Percentiles rank a stretch among this genome's conserved stretches.
Conservation (phyloP, 2,113 vertebrate genomes). For the Channa maculata region DNA sequence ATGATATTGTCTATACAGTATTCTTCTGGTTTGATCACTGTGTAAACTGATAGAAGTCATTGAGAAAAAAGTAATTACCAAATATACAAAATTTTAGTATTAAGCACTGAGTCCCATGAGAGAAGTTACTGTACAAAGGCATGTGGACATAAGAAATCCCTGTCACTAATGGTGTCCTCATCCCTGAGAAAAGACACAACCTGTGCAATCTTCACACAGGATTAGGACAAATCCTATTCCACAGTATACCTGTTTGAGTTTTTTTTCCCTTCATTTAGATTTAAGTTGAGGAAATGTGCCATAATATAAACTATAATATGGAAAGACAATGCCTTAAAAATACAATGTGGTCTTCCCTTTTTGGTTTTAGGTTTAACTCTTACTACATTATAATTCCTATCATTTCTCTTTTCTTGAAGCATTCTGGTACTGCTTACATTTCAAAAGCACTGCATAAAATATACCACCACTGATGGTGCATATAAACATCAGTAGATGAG, state of each 20-base stretch:
- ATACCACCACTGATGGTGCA: conserved; percentile 3
- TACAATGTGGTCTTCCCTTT: background rate
- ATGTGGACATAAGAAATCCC: background rate
- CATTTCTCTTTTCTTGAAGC: conserved; percentile 5
- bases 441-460: conserved; percentile 23
- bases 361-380: background rate
- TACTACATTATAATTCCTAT: background rate
- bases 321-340: background rate
- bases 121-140: background rate
- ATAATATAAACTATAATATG: background rate
- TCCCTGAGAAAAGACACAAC: conserved; percentile 28
- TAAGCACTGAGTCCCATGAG: background rate
- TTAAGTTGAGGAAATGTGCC: background rate
- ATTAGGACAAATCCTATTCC: background rate
- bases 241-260: background rate
- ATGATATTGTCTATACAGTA: background rate
- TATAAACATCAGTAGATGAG: conserved; percentile 15
- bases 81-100: too few relatives aligned
- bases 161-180: conserved; percentile 4
- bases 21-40: too few relatives aligned
- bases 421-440: conserved; percentile 10
- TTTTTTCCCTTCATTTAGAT: background rate
- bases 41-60: too few relatives aligned
- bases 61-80: too few relatives aligned
- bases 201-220: background rate